Evolutionary conservation across 2,888 invertebrate genomes (phyloP), one percentile per base, ranked within the genome.

Genomic region (Dryocosmus kuriphilus): DNA sequence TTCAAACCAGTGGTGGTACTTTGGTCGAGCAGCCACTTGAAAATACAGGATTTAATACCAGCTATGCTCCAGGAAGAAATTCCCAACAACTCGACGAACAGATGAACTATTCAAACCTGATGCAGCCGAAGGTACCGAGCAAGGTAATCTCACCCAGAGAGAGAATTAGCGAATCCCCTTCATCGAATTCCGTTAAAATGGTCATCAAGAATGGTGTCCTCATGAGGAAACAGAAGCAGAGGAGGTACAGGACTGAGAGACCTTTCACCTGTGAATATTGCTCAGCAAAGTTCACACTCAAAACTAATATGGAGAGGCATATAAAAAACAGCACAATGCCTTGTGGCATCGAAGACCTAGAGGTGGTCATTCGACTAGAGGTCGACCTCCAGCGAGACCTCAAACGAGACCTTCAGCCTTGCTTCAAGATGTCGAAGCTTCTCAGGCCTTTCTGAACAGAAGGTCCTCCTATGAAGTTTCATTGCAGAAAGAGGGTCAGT

Each of bases 271-370:
- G 98, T 90, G 96, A 97, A 78, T 96, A 97, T 88, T 98, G 98
- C 91, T 96, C 97, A 0, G 97, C 98, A 0, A 93, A 97, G 75
- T 98, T 98, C 88, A 98, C 98, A 0, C 92, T 98, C 16, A 94
- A 97, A n/a, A 97, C 97, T 14, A 98, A 98, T 87, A 98, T 98
- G 97, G 98, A 98, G 90, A 94, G 98, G 0, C 98, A 98, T 86
- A 96, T 98, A 4, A 98, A 98, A 89, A 98, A 86, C 98, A 98
- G 86, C 98, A 98, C 92, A 98, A 98, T 0, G 96, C 97, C 81
- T 96, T 94, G 88, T 98, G 97, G 96, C 96, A 96, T 75, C 96
- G 97, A 82, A 93, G 96, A 60, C 95, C 97, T 85, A 92, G 95
- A 35, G 93, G 93, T 3, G 94, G 93, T 0, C 93, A 94, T 62